Percentiles rank a stretch among this genome's conserved stretches.
Evolutionary conservation across 2,113 vertebrate genomes (phyloP).

Genomic region (Mungos mungo): DNA sequence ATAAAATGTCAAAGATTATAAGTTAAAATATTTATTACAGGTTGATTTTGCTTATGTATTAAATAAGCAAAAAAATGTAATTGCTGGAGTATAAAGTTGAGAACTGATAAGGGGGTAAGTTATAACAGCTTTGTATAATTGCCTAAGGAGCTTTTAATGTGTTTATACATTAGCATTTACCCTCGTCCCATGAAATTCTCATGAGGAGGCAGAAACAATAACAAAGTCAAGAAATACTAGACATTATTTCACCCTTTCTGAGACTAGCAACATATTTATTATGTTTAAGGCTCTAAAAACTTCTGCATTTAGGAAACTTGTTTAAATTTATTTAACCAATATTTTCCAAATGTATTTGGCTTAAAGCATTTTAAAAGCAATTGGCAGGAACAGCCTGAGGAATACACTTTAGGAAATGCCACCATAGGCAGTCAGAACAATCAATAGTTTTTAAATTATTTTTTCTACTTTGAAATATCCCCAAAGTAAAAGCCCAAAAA

Average conservation of each 20-base stretch:
- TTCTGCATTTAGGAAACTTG: not conserved
- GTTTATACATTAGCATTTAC: not conserved
- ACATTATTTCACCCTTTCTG: not conserved
- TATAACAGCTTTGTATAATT: not conserved
- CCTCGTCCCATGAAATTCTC: not conserved
- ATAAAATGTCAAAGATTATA: not conserved
- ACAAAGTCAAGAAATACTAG: not conserved
- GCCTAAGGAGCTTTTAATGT: not conserved
- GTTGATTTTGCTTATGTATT: not conserved
- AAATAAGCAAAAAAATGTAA: constrained; percentile 17
- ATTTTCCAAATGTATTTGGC: not conserved
- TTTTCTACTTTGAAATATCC: not conserved
- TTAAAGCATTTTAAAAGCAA: not conserved
- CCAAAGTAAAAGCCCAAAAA: not conserved
- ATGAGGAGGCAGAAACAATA: not conserved
- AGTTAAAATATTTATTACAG: not conserved
- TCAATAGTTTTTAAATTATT: not conserved
- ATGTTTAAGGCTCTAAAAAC: not conserved
- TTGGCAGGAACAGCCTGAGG: not conserved
- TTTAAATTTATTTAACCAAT: not conserved
- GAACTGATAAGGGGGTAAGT: not conserved
- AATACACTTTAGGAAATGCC: not conserved
- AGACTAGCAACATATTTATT: not conserved
- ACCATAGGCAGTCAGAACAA: not conserved
- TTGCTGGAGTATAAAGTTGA: not conserved